Evolutionary conservation across 2,888 invertebrate genomes (phyloP), one percentile per base, ranked within the genome.

Genomic region (Pseudolycoriella hygida): DNA sequence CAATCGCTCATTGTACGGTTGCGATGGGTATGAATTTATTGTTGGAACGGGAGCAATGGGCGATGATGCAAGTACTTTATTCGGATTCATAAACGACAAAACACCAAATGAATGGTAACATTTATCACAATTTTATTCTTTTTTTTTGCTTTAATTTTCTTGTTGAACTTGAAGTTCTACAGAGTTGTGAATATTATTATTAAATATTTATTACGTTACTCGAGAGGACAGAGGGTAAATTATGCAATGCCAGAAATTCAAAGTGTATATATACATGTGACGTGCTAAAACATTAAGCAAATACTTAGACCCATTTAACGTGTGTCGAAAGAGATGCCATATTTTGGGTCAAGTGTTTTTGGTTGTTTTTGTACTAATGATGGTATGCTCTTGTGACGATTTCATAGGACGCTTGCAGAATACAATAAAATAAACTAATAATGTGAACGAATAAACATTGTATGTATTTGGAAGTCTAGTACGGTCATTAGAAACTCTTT

Each of bases 321-420:
- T 12, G 15, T 14, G 34, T 14, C n/a, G 34, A 34, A 12, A 14
- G 12, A 34, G 4, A 34, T 5, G 4, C 4, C 5, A 34, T 25
- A 25, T 25, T 25, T 25, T 25, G 25, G 34, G 34, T 34, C 34
- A 34, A 34, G 34, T 34, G 15, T 3, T 34, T 34, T 14, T 34
- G 34, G 34, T 34, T 34, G 34, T 34, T 34, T 34, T 34, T 34
- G 34, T 34, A 34, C 34, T 34, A 34, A 34, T 34, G 34, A 34
- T 12, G 34, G 34, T 34, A 34, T 34, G 11, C 12, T 34, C 12
- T 14, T 34, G 34, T 34, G 34, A 34, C n/a, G 15, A 34, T 34
- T 14, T 12, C 11, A 34, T 14, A 34, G 12, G 11, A 34, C 11
- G 15, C n/a, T 34, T 12, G 34, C 11, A 34, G 5, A 34, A 14